Base-by-base conservation (phyloP, 2,113 vertebrate genomes). In the Atractosteus spatula region DNA sequence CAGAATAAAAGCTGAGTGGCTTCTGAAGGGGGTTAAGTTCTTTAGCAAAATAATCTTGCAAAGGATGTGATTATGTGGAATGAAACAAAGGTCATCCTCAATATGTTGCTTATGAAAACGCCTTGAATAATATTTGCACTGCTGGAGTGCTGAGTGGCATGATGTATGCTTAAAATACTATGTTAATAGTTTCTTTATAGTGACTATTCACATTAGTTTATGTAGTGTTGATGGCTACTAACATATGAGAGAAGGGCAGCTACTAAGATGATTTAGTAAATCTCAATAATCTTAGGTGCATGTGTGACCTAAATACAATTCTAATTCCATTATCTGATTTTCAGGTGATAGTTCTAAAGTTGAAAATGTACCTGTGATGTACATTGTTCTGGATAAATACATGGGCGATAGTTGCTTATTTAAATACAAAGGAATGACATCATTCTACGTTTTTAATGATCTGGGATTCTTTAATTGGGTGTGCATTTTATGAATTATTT, bases 201-300 rank as follows among this genome's bases (percentile, higher is more conserved):
- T 66, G 42, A 43, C 4, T 11, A 43, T 14, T 13, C 41, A 66
- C 42, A 66, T n/a, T 59, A 61, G 12, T 43, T 41, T 72, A 66
- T 57, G 62, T 73, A 75, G 59, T 80, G 67, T 70, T 77, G 62
- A 79, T 76, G 67, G 42, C 55, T 16, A 70, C 11, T 54, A 44
- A 70, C 75, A 75, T 75, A 64, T 57, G 70, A 77, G 66, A 70
- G 73, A 73, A 75, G 56, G 56, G 56, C 74, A 73, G 64, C 71
- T 75, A 76, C 68, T 80, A 78, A 77, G 79, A 78, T 80, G 79
- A 71, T 80, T 78, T 80, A 41, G 73, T 71, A 73, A 78, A 75
- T 76, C 79, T 76, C 73, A 77, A 61, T 80, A 73, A 77, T 72
- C 68, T 56, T 69, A 78, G 78, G 78, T 80, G 64, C 79, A 80